Evolutionary conservation across 2,888 invertebrate genomes (phyloP), one percentile per base, ranked within the genome.

Genomic region (Eurytoma californica): DNA sequence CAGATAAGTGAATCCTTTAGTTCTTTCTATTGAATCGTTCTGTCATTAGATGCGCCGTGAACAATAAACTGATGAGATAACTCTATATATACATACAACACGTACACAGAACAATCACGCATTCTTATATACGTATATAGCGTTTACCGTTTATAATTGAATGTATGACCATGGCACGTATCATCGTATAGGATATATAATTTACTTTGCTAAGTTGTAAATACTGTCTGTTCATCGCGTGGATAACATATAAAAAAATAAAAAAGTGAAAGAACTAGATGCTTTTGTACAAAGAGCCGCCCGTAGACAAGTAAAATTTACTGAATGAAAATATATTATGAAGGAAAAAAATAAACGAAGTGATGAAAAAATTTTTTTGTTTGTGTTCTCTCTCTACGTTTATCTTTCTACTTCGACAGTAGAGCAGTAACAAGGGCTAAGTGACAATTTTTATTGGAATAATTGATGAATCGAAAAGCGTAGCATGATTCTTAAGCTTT

Each of bases 281-380:
- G 82, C 80, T 80, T 82, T 82, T 82, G 82, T 82, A 82, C 80
- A 82, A 80, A 82, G 70, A 77, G 80, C 82, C 70, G 74, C 79
- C 67, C 72, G 58, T 80, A 72, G 77, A 12, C 39, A 68, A 79
- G 61, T 18, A 68, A 68, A 80, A 30, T 81, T 77, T 73, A 70
- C 70, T 39, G 57, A 79, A 72, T 49, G 69, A 65, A 51, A 66
- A 63, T 74, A 69, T 79, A 49, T 58, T 55, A 55, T 57, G 24
- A 57, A 58, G 13, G n/a, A 68, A 65, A 58, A 24, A 47, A 70
- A 39, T 39, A 39, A 39, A 39, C 39, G 9, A 68, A 67, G 58
- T 58, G 68, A 79, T 58, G 67, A 74, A 72, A 72, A 79, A 39
- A 39, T 39, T 67, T 24, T 68, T 68, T 47, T 47, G 30, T 76